Percentiles rank a stretch among this genome's conserved stretches.
Evolutionary conservation across 2,113 vertebrate species (phyloP).

Genomic region (Shinisaurus crocodilurus): DNA sequence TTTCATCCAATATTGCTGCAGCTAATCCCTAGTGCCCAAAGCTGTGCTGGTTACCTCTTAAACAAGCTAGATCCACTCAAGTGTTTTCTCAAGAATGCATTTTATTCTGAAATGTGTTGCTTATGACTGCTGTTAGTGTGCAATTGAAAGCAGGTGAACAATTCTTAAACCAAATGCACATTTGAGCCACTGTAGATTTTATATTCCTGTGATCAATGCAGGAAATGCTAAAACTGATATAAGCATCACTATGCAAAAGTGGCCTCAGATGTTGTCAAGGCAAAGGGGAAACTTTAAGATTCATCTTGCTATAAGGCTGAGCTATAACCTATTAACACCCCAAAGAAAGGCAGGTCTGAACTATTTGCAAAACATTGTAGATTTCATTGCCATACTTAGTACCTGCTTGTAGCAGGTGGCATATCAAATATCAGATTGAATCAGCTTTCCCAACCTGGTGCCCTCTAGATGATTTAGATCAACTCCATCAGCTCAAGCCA

Average conservation of each 20-base stretch:
- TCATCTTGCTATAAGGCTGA: background rate
- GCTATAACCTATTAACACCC: background rate
- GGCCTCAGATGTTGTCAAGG: background rate
- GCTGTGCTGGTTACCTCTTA: background rate
- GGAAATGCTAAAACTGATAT: background rate
- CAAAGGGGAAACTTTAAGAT: background rate
- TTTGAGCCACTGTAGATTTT: background rate
- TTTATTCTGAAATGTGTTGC: background rate
- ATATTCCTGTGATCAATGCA: background rate
- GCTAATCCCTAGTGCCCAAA: background rate
- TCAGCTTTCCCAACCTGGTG: too few relatives aligned
- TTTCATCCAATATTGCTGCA: background rate
- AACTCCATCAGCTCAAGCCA: too few relatives aligned
- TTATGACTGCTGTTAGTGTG: background rate
- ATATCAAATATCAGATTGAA: background rate
- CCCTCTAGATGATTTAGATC: too few relatives aligned
- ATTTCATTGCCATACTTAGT: background rate
- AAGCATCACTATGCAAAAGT: background rate
- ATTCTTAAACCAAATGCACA: background rate
- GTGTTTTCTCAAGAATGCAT: background rate
- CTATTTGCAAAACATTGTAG: background rate
- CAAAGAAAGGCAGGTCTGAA: background rate
- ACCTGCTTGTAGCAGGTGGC: background rate
- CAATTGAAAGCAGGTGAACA: background rate
- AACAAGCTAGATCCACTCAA: background rate